These are phyloP conservation scores for Halictus ligatus DNA, from an alignment of 2,888 invertebrate species.

Conservation along the genomic window DNA sequence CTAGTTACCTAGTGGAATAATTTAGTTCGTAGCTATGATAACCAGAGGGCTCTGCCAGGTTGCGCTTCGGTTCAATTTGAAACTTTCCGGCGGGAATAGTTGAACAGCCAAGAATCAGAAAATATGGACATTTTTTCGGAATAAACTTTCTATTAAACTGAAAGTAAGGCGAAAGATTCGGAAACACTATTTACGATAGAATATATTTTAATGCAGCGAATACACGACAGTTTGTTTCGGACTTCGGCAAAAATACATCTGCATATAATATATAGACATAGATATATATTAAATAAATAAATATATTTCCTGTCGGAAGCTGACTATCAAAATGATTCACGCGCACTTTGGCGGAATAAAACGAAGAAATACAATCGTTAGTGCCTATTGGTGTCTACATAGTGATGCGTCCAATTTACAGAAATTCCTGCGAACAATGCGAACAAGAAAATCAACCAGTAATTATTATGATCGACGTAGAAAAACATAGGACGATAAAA, in stretches of 20 bases:
- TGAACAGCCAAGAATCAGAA: background rate
- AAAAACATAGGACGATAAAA: slow-evolving; percentile 1
- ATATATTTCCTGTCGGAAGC: slow-evolving; percentile 42
- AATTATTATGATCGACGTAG: background rate
- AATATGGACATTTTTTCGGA: background rate
- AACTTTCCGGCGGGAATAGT: background rate
- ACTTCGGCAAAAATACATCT: slow-evolving; percentile 45
- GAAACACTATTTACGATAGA: slow-evolving; percentile 46
- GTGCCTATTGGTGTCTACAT: background rate
- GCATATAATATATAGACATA: slow-evolving; percentile 43
- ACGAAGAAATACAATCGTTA: slow-evolving; percentile 44
- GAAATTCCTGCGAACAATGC: slow-evolving; percentile 12
- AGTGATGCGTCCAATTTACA: background rate
- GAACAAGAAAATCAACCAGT: background rate
- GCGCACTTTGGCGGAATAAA: slow-evolving; percentile 47
- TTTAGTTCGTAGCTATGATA: background rate
- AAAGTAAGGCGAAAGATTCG: slow-evolving; percentile 18
- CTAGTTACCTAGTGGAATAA: background rate
- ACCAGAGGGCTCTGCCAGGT: background rate
- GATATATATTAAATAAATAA: slow-evolving; percentile 53
- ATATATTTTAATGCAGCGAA: slow-evolving; percentile 51
- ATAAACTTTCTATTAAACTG: background rate
- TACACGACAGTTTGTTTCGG: slow-evolving; percentile 44
- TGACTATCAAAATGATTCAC: slow-evolving; percentile 53
- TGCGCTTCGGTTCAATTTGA: background rate